These are phyloP conservation scores for Papilio aristodemus DNA, from an alignment of 1,140 invertebrate species.

Conservation along the genomic window DNA sequence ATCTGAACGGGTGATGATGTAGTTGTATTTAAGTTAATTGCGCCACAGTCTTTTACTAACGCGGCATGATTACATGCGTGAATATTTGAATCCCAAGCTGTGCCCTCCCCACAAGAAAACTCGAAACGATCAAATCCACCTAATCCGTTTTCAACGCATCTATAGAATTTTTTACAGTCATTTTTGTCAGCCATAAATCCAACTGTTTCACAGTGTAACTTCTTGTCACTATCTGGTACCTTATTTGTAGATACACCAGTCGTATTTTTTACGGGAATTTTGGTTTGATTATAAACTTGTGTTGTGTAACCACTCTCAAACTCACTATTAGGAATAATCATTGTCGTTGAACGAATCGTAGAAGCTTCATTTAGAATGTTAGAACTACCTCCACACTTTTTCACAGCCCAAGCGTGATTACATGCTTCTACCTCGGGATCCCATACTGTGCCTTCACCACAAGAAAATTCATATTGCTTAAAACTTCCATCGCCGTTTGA, in stretches of 20 bases:
- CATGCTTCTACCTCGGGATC: conserved; percentile 56
- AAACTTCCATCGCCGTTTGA: conserved; percentile 81
- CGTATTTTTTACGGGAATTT: conserved; percentile 35
- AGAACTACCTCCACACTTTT: conserved; percentile 45
- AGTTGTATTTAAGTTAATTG: conserved; percentile 26
- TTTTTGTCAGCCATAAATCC: conserved; percentile 82
- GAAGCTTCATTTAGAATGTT: conserved; percentile 32
- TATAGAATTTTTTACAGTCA: conserved; percentile 86
- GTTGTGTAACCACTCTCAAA: conserved; percentile 35
- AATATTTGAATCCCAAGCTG: conserved; percentile 83
- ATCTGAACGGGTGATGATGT: conserved; percentile 1
- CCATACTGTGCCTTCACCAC: conserved; percentile 80
- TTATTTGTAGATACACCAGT: conserved; percentile 33
- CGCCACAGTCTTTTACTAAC: conserved; percentile 77
- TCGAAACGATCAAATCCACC: conserved; percentile 82
- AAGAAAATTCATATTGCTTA: conserved; percentile 83
- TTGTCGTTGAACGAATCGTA: conserved; percentile 30
- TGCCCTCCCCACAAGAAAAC: conserved; percentile 84
- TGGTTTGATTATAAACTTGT: conserved; percentile 33
- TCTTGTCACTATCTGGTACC: conserved; percentile 38
- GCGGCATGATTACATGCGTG: conserved; percentile 83
- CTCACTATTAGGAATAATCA: conserved; percentile 30
- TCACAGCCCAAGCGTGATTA: conserved; percentile 57
- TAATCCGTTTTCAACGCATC: conserved; percentile 84
- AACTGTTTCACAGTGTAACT: conserved; percentile 65